Evolutionary conservation across 1,140 invertebrate genomes (phyloP).

Genomic region (Dendroctonus valens): DNA sequence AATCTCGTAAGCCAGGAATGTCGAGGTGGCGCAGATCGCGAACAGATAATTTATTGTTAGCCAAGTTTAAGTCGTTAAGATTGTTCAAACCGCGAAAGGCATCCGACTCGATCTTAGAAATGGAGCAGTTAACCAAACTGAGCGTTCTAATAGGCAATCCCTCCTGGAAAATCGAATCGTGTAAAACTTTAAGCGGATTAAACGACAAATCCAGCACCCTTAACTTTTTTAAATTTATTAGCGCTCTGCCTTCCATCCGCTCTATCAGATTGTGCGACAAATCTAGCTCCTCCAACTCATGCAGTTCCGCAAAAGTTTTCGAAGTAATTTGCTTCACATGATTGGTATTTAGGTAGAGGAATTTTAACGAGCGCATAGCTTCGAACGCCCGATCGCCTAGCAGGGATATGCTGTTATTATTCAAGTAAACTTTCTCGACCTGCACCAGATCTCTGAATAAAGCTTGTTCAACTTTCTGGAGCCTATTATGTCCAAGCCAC

Average conservation of each 20-base stretch:
- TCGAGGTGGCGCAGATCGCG: constrained; percentile 66
- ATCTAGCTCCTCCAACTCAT: constrained; percentile 66
- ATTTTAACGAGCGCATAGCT: constrained; percentile 71
- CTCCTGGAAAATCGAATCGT: constrained; percentile 62
- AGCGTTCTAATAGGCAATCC: constrained; percentile 58
- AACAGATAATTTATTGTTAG: constrained; percentile 70
- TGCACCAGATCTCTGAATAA: constrained; percentile 73
- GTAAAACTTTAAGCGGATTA: constrained; percentile 58
- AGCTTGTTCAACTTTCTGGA: constrained; percentile 67
- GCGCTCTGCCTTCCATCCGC: constrained; percentile 58
- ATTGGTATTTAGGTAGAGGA: constrained; percentile 77
- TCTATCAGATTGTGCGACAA: constrained; percentile 60
- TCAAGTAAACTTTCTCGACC: constrained; percentile 77
- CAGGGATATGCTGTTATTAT: constrained; percentile 75
- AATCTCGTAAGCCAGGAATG: constrained; percentile 67
- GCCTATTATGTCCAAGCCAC: constrained; percentile 80
- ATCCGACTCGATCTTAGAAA: constrained; percentile 60
- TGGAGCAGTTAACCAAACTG: constrained; percentile 62
- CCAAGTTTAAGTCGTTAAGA: constrained; percentile 68
- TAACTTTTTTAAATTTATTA: constrained; percentile 62
- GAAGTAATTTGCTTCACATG: constrained; percentile 63
- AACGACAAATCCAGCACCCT: constrained; percentile 62
- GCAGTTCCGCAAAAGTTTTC: constrained; percentile 67
- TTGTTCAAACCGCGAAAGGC: constrained; percentile 65
- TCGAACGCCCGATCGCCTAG: constrained; percentile 80